Percentiles rank a stretch among this genome's conserved stretches.
Conservation (phyloP, 2,113 vertebrate species). For the Ahaetulla prasina region DNA sequence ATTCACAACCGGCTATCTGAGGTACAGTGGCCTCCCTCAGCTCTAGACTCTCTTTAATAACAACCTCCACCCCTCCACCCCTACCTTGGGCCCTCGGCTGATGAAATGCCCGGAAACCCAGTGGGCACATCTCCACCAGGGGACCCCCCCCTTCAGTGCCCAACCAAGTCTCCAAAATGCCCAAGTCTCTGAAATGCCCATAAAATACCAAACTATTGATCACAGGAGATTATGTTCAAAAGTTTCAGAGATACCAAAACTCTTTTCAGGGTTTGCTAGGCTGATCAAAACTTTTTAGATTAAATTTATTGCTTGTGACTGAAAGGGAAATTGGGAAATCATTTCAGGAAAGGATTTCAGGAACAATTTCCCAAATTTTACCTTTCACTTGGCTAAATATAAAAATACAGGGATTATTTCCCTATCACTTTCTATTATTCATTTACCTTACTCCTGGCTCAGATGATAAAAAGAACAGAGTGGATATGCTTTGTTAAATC, state of each 20-base stretch:
- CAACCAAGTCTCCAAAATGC: no score
- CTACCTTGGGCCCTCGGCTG: no score
- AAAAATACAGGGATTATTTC: background rate
- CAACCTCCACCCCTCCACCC: no score
- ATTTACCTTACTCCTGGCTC: slow-evolving; percentile 2
- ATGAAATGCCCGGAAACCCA: no score
- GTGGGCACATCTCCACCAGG: no score
- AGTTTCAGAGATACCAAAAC: background rate
- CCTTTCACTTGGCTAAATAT: background rate
- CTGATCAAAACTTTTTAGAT: no score
- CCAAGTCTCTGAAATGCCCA: no score
- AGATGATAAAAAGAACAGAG: slow-evolving; percentile 28
- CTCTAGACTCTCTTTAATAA: no score
- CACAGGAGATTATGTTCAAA: no score
- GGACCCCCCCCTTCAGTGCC: no score
- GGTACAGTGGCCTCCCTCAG: no score
- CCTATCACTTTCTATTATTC: slow-evolving; percentile 7
- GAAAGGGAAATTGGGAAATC: background rate
- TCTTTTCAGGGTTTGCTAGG: background rate
- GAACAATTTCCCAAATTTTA: background rate
- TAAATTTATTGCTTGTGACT: background rate
- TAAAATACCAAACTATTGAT: background rate
- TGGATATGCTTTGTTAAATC: slow-evolving; percentile 36
- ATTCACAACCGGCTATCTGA: no score
- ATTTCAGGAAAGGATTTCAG: background rate